Percentiles rank a stretch among this genome's conserved stretches.
Conservation (phyloP, 2,113 vertebrate species). For the Cranoglanis bouderius region DNA sequence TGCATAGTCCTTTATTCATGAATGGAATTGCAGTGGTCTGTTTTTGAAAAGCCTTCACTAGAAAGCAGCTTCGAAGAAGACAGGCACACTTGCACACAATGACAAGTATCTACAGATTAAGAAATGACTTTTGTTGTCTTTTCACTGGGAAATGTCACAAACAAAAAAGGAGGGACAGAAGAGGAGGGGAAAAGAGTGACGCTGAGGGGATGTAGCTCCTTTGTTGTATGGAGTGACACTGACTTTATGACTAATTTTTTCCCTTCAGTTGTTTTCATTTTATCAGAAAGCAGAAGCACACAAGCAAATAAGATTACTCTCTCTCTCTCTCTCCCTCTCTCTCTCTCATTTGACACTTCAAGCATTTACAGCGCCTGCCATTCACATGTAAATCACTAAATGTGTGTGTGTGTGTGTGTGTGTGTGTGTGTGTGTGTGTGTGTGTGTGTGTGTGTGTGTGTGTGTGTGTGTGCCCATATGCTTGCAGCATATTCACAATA, state of each 20-base stretch:
- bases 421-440: slow-evolving; percentile 45
- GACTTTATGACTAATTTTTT: slow-evolving; percentile 75
- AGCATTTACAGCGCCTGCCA: slow-evolving; percentile 73
- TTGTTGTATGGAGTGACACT: slow-evolving; percentile 76
- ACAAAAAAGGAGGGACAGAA: slow-evolving; percentile 66
- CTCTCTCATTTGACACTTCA: slow-evolving; percentile 75
- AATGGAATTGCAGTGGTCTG: slow-evolving; percentile 69
- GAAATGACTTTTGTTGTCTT: slow-evolving; percentile 81
- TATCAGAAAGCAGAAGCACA: slow-evolving; percentile 60
- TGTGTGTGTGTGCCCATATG: slow-evolving; percentile 20
- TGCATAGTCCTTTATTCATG: slow-evolving; percentile 73
- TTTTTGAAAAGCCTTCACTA: slow-evolving; percentile 61
- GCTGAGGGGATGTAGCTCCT: slow-evolving; percentile 71
- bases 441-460: slow-evolving; percentile 39
- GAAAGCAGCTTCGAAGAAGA: slow-evolving; percentile 48
- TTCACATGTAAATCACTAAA: slow-evolving; percentile 78
- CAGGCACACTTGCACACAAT: slow-evolving; percentile 65
- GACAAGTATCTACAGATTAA: slow-evolving; percentile 75
- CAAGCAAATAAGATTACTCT: slow-evolving; percentile 73
- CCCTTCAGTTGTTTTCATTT: slow-evolving; percentile 67
- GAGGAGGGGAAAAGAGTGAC: slow-evolving; percentile 45
- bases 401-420: slow-evolving; percentile 31
- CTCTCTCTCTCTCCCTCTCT: slow-evolving; percentile 64
- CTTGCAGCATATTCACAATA: slow-evolving; percentile 57
- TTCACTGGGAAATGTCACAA: slow-evolving; percentile 78